Base-by-base conservation (phyloP, 1,140 invertebrate genomes). In the Ostrea edulis region DNA sequence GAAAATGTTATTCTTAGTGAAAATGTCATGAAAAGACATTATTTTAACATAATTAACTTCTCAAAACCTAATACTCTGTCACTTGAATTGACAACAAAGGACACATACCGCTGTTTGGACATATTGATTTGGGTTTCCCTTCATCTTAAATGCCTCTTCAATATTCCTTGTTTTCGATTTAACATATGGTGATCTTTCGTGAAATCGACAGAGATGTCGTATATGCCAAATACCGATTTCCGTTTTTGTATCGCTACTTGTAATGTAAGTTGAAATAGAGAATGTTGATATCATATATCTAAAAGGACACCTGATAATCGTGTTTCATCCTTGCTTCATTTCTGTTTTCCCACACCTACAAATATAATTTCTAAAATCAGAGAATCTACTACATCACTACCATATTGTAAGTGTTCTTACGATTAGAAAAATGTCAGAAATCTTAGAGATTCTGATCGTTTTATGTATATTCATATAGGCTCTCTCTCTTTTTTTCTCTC, bases 1-100 rank as follows among this genome's bases (percentile, higher is more conserved):
- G 68, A 77, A 77, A 77, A 77, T 77, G 68, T 77, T 77, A 77
- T 77, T 77, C 29, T 77, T 35, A 25, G 68, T 35, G 68, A 29
- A 71, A 62, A 71, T 29, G 29, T 77, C 68, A 22, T 22, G 68
- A 77, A 35, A 77, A 77, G 25, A 9, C 68, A 77, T 9, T 29
- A 9, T 29, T 65, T 77, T 77, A 77, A 14, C 68, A 35, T 77
- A 77, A 77, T 77, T 77, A 77, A 77, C 68, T 25, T 35, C 68
- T 77, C 68, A 77, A 77, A 77, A 77, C 9, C 35, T 77, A 77
- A 77, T 35, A 77, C 22, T 77, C 68, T 77, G 25, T 77, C 68
- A 77, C 0, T 35, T 44, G 12, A 35, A 77, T 55, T 77, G 68
- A 77, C 68, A 77, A 77, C 25, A 77, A 35, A 77, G 68, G 68